Conservation (phyloP, 2,113 vertebrate species). For the Nestor notabilis region DNA sequence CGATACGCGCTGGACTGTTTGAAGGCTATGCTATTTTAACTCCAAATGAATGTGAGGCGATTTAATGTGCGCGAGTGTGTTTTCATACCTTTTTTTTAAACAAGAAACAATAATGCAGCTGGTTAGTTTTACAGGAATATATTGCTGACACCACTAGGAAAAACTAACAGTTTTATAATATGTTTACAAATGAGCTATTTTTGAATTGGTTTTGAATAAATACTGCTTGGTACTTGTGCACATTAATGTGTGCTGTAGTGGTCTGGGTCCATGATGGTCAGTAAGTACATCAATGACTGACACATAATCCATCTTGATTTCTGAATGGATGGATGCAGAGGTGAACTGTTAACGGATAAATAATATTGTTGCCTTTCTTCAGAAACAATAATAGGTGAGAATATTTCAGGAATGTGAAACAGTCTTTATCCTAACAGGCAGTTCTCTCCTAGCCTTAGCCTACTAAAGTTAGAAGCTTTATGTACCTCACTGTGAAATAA, state of each 20-base stretch:
- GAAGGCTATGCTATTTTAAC: background rate
- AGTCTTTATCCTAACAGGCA: background rate
- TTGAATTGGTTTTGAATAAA: background rate
- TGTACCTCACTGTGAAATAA: constrained; percentile 77
- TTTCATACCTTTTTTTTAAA: background rate
- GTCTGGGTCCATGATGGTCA: background rate
- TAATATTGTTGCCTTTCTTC: constrained; percentile 34
- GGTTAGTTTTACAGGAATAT: constrained; percentile 34
- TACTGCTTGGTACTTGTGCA: constrained; percentile 37
- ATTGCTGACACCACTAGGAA: constrained; percentile 55
- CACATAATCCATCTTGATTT: constrained; percentile 9
- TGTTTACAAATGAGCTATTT: constrained; percentile 66
- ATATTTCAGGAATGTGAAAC: constrained; percentile 64
- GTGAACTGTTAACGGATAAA: background rate
- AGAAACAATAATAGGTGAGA: constrained; percentile 1
- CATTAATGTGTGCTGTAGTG: background rate
- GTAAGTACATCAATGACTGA: background rate
- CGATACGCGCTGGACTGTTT: background rate
- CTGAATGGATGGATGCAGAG: background rate
- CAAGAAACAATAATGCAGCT: background rate
- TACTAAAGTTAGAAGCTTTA: constrained; percentile 65
- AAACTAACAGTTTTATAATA: constrained; percentile 57
- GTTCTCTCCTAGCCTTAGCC: constrained; percentile 34
- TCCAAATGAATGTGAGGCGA: background rate
- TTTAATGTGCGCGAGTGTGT: background rate